Percentiles rank a stretch among this genome's conserved stretches.
These are phyloP conservation scores for Bombyx mandarina DNA, from an alignment of 1,140 invertebrate genomes.

Conservation along the genomic window DNA sequence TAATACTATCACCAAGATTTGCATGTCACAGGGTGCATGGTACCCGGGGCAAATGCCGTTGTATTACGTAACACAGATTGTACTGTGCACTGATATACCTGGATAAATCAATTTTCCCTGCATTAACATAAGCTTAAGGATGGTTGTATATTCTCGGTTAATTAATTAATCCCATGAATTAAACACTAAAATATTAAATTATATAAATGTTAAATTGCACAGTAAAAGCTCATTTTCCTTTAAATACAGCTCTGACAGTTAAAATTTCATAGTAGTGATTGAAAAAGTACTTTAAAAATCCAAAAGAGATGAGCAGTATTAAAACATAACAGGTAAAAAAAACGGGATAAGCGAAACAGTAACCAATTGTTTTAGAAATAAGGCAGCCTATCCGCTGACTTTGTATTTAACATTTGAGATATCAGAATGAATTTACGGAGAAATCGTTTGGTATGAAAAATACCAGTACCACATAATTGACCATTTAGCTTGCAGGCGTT, in stretches of 20 bases:
- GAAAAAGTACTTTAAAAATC: not conserved
- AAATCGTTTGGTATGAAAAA: too few relatives aligned
- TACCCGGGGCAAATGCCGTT: conserved; percentile 39
- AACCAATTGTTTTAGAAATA: too few relatives aligned
- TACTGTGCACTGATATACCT: conserved; percentile 41
- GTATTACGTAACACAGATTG: conserved; percentile 36
- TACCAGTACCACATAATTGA: conserved; percentile 25
- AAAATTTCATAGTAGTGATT: not conserved
- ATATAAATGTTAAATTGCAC: not conserved
- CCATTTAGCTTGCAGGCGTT: conserved; percentile 40
- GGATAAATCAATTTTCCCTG: conserved; percentile 44
- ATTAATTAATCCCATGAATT: too few relatives aligned
- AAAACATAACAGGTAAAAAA: too few relatives aligned
- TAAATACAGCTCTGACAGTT: not conserved
- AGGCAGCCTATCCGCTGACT: too few relatives aligned
- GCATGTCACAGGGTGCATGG: conserved; percentile 57
- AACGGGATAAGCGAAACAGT: too few relatives aligned
- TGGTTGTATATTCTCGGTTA: not conserved
- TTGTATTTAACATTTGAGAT: too few relatives aligned
- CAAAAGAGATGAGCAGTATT: too few relatives aligned
- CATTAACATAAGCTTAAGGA: conserved; percentile 26
- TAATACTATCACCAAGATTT: conserved; percentile 66
- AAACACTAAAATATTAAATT: too few relatives aligned
- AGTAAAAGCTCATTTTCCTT: not conserved
- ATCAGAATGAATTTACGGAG: too few relatives aligned